Conservation (phyloP, 2,888 invertebrate species). For the Troides helena region DNA sequence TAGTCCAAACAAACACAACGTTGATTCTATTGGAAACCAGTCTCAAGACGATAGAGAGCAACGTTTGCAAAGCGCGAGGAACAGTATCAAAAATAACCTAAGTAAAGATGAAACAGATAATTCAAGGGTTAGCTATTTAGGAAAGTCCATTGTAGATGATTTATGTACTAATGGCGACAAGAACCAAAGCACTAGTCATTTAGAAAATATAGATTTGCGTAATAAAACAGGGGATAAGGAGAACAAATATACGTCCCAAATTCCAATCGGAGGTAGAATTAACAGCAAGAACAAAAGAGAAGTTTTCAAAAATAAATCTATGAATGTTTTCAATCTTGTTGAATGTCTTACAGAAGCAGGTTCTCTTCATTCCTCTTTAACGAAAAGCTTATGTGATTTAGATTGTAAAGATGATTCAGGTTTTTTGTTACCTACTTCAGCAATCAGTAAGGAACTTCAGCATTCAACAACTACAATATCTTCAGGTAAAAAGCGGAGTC, state of each 20-base stretch:
- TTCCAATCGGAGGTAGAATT: constrained; percentile 50
- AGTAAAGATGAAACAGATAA: constrained; percentile 53
- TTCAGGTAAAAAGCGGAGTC: constrained; percentile 73
- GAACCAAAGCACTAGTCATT: constrained; percentile 45
- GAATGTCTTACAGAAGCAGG: constrained; percentile 70
- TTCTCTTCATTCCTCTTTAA: constrained; percentile 69
- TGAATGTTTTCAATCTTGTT: constrained; percentile 73
- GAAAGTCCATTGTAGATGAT: constrained; percentile 58
- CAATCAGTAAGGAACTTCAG: constrained; percentile 62
- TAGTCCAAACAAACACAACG: constrained; percentile 47
- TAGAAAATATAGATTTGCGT: constrained; percentile 53
- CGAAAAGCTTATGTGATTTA: constrained; percentile 72
- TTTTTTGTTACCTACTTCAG: constrained; percentile 59
- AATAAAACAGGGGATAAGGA: constrained; percentile 64
- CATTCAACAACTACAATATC: constrained; percentile 73
- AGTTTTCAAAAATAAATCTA: constrained; percentile 75
- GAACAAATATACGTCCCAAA: constrained; percentile 58
- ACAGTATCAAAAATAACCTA: constrained; percentile 57
- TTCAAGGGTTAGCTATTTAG: constrained; percentile 61
- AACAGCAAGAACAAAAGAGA: constrained; percentile 68
- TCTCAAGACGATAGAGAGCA: constrained; percentile 55
- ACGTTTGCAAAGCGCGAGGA: constrained; percentile 56
- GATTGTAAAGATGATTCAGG: constrained; percentile 67
- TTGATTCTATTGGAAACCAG: constrained; percentile 38
- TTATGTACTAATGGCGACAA: constrained; percentile 46